phyloP scores from a whole-genome alignment of 2,888 invertebrate species.

The Hyalella azteca region DNA sequence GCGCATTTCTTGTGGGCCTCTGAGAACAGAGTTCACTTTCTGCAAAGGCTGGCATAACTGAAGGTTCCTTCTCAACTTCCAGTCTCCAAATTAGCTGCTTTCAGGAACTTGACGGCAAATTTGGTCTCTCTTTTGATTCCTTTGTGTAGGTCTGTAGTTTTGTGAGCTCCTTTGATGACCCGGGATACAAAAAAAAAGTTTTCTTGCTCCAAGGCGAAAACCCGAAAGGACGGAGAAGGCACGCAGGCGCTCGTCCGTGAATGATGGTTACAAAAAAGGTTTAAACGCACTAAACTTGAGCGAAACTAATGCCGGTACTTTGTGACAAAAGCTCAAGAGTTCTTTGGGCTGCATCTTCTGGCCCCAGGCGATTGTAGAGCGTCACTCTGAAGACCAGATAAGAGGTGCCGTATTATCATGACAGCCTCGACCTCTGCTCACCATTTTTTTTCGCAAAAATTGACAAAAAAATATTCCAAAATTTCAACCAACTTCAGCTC shows the following conservation, averaged over 20 bases:
- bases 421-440: no score
- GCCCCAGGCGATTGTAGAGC: conserved; percentile 1
- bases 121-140: conserved; percentile 37
- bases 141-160: conserved; percentile 33
- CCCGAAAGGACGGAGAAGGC: background rate
- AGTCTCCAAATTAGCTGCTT: conserved; percentile 36
- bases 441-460: no score
- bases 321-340: conserved; percentile 32
- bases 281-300: conserved; percentile 30
- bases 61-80: conserved; percentile 28
- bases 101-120: conserved; percentile 37
- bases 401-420: background rate
- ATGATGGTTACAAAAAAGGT: conserved; percentile 15
- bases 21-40: background rate
- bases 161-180: conserved; percentile 28
- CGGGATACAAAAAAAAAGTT: background rate
- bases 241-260: conserved; percentile 8
- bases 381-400: conserved; percentile 2
- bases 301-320: conserved; percentile 32
- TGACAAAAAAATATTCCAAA: no score
- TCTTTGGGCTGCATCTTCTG: background rate
- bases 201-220: background rate
- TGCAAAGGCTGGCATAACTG: conserved; percentile 8
- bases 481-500: no score
- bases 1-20: background rate